Evolutionary conservation across 2,113 vertebrate genomes (phyloP).

Genomic region (Poicephalus gulielmi): DNA sequence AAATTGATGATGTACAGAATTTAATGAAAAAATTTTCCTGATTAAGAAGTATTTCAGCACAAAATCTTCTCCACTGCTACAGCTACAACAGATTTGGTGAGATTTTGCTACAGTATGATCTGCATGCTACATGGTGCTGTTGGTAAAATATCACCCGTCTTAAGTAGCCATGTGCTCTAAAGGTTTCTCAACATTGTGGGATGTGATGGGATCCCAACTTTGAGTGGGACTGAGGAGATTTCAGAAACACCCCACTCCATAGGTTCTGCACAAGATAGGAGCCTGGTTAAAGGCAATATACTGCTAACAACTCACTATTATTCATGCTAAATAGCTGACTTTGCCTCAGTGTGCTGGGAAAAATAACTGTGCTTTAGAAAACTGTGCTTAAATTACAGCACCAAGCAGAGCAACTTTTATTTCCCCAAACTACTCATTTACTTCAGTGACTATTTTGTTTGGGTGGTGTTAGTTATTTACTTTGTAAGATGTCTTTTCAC

Average conservation of each 20-base stretch:
- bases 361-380: neutral
- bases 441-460: neutral
- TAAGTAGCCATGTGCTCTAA: rapidly evolving
- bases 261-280: neutral
- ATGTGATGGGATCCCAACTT: neutral
- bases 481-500: neutral
- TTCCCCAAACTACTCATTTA: neutral
- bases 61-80: neutral
- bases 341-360: neutral
- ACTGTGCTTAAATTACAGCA: neutral
- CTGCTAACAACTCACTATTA: neutral
- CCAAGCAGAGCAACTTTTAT: neutral
- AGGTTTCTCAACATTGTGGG: neutral
- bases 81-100: neutral
- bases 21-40: neutral
- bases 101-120: neutral
- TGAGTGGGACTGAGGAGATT: neutral
- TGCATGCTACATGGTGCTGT: rapidly evolving
- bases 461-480: neutral
- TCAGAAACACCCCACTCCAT: neutral
- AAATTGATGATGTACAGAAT: neutral
- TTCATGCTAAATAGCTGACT: neutral
- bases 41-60: neutral
- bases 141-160: neutral
- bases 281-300: neutral